Evolutionary conservation across 1,140 invertebrate species (phyloP).

Genomic region (Macrobrachium nipponense): DNA sequence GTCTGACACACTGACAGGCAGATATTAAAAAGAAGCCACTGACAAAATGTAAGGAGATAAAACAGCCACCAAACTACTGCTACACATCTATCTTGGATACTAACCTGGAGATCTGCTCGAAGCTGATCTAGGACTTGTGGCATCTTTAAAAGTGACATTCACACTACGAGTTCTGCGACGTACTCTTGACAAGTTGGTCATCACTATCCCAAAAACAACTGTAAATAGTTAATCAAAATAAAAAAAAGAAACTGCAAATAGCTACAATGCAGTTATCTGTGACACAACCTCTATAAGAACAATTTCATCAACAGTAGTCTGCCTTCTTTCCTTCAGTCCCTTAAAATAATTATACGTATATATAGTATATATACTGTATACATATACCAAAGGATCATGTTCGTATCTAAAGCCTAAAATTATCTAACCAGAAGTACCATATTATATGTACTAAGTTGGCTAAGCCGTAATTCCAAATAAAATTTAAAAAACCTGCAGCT

Average conservation of each 20-base stretch:
- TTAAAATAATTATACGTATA: too few species aligned
- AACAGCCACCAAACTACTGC: not conserved
- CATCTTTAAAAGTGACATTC: slow-evolving; percentile 46
- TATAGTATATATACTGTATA: too few species aligned
- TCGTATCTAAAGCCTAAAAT: too few species aligned
- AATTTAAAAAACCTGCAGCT: too few species aligned
- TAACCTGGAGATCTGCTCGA: slow-evolving; percentile 54
- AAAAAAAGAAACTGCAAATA: not conserved
- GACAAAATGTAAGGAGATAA: not conserved
- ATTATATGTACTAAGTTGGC: too few species aligned
- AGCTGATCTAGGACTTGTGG: slow-evolving; percentile 42
- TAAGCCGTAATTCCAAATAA: too few species aligned
- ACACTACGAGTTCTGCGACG: slow-evolving; percentile 20
- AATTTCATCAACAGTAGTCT: too few species aligned
- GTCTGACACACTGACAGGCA: not conserved
- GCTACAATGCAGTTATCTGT: not conserved
- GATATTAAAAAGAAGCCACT: not conserved
- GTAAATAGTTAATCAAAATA: not conserved
- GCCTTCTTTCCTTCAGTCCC: too few species aligned
- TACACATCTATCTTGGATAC: not conserved
- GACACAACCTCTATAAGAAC: too few species aligned
- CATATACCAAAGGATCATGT: too few species aligned
- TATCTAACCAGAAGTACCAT: too few species aligned
- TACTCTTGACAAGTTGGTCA: slow-evolving; percentile 35
- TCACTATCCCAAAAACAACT: slow-evolving; percentile 63